Conservation (phyloP, 2,113 vertebrate species). For the Boulengeromyrus knoepffleri region DNA sequence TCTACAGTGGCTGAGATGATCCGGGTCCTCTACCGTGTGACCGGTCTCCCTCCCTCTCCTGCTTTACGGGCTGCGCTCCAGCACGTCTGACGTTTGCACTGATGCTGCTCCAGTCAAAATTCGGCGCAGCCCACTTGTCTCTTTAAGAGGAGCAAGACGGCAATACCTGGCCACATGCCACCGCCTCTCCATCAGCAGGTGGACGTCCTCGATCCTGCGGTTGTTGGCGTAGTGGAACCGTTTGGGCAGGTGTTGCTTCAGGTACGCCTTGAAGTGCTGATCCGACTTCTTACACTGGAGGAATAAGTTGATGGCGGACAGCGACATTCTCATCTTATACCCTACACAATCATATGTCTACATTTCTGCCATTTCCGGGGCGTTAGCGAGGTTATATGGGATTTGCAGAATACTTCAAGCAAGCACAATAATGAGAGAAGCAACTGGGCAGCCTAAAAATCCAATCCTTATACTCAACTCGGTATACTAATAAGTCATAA, state of each 20-base stretch:
- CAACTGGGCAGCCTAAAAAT: neutral
- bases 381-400: neutral
- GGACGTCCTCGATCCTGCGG: slow-evolving; percentile 91
- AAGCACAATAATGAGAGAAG: neutral
- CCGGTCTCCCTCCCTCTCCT: neutral
- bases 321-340: neutral
- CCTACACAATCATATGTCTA: neutral
- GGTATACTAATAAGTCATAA: neutral
- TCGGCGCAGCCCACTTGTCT: neutral
- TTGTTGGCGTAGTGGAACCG: slow-evolving; percentile 93
- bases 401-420: neutral
- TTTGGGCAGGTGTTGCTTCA: slow-evolving; percentile 92
- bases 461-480: neutral
- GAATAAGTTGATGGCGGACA: neutral
- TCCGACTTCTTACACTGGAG: slow-evolving; percentile 85
- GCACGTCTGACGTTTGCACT: neutral
- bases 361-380: neutral
- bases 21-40: neutral
- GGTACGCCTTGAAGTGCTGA: slow-evolving; percentile 92
- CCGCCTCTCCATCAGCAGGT: slow-evolving; percentile 85
- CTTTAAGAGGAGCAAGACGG: neutral
- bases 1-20: neutral
- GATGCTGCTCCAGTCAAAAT: neutral
- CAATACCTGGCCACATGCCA: slow-evolving; percentile 88
- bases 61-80: neutral